A percentile compares a stretch with the other conserved stretches of the same genome.
Conservation (phyloP, 2,797 vertebrate genomes). For the Eurystomus glaucurus region DNA sequence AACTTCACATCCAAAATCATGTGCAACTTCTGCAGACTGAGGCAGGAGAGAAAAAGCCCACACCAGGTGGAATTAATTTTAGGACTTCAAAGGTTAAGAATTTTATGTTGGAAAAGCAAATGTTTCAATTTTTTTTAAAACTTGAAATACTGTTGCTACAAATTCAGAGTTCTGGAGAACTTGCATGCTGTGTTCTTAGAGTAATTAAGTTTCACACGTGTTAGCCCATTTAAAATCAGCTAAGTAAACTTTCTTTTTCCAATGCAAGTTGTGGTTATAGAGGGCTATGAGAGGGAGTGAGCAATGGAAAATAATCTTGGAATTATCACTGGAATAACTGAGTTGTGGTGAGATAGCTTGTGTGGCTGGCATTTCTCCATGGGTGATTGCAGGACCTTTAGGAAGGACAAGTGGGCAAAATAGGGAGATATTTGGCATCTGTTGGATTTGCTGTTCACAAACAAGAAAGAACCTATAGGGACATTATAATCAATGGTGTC, state of each 20-base stretch:
- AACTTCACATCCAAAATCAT: background rate
- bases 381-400: background rate
- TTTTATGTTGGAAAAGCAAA: background rate
- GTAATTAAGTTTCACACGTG: slow-evolving; percentile 7
- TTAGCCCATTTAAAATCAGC: background rate
- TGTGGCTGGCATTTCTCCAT: background rate
- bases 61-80: background rate
- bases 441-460: background rate
- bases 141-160: background rate
- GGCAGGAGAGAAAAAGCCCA: background rate
- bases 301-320: background rate
- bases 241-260: background rate
- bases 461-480: background rate
- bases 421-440: background rate
- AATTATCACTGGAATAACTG: background rate
- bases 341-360: background rate
- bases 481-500: fast-evolving
- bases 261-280: background rate
- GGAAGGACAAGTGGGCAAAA: background rate
- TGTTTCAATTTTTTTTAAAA: background rate
- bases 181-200: slow-evolving; percentile 1
- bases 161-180: background rate
- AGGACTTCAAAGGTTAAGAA: background rate
- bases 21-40: background rate
- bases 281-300: background rate